Evolutionary conservation across 2,888 invertebrate species (phyloP).

Genomic region (Norana najaformis): DNA sequence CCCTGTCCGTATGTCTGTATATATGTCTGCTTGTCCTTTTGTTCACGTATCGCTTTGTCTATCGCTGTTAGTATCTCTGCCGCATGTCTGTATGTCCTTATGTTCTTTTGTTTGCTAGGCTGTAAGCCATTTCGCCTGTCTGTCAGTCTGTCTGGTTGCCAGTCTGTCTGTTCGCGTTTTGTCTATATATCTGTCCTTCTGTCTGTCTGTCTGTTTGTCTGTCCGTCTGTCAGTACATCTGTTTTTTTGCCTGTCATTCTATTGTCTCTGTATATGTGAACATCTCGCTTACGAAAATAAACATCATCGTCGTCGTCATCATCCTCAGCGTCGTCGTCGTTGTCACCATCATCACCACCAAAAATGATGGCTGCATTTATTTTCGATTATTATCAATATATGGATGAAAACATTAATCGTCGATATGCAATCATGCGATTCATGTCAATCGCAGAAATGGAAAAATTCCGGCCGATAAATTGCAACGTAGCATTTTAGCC

Average conservation of each 20-base stretch:
- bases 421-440: slow-evolving; percentile 3
- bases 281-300: not conserved
- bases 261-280: not conserved
- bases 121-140: not conserved
- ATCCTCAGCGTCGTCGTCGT: not conserved
- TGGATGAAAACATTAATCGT: not conserved
- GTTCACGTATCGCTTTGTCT: not conserved
- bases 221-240: not conserved
- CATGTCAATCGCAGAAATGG: not conserved
- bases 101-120: not conserved
- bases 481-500: not conserved
- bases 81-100: not conserved
- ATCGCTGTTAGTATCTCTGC: not conserved
- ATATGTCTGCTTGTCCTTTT: too few species aligned
- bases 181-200: not conserved
- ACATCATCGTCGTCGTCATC: not conserved
- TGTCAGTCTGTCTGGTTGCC: not conserved
- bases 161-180: too few species aligned
- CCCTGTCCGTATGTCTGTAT: not conserved
- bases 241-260: not conserved
- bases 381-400: not conserved
- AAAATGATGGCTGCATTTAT: not conserved
- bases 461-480: not conserved
- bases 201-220: not conserved
- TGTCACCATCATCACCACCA: not conserved